Evolutionary conservation across 2,888 invertebrate genomes (phyloP).

Genomic region (Hypselothyrea guttata): DNA sequence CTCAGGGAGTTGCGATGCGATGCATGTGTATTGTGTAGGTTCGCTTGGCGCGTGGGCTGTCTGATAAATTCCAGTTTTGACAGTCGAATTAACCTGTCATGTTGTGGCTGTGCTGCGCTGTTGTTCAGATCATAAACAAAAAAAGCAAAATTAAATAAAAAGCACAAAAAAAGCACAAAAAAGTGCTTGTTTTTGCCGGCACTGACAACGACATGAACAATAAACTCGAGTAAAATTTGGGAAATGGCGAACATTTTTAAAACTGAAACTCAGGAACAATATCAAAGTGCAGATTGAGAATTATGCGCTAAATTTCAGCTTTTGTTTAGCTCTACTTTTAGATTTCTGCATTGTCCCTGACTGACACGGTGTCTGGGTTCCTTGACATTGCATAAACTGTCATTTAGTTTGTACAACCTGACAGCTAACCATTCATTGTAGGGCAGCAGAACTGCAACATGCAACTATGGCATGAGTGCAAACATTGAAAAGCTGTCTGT

Average conservation of each 20-base stretch:
- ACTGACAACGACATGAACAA: constrained; percentile 34
- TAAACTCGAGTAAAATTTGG: constrained; percentile 11
- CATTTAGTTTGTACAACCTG: constrained; percentile 72
- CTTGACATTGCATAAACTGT: constrained; percentile 70
- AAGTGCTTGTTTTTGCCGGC: constrained; percentile 53
- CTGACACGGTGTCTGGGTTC: constrained; percentile 43
- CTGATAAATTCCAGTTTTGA: constrained; percentile 68
- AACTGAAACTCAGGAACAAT: not conserved
- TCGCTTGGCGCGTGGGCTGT: constrained; percentile 25
- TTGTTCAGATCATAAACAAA: constrained; percentile 40
- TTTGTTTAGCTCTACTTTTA: constrained; percentile 10
- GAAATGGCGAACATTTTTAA: not conserved
- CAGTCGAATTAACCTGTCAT: constrained; percentile 70
- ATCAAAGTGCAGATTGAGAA: constrained; percentile 33
- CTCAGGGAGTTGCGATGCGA: constrained; percentile 20
- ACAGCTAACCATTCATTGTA: constrained; percentile 71
- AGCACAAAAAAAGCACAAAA: constrained; percentile 6
- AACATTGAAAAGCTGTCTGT: constrained; percentile 26
- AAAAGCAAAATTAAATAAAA: constrained; percentile 3
- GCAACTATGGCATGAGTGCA: constrained; percentile 21
- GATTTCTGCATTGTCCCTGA: constrained; percentile 28
- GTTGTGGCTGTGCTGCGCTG: constrained; percentile 30
- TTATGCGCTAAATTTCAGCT: constrained; percentile 34
- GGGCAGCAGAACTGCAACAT: constrained; percentile 17
- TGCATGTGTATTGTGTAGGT: constrained; percentile 1